Percentiles rank a stretch among this genome's conserved stretches.
phyloP scores from a whole-genome alignment of 2,888 invertebrate genomes.

The Cephus pygmeus region DNA sequence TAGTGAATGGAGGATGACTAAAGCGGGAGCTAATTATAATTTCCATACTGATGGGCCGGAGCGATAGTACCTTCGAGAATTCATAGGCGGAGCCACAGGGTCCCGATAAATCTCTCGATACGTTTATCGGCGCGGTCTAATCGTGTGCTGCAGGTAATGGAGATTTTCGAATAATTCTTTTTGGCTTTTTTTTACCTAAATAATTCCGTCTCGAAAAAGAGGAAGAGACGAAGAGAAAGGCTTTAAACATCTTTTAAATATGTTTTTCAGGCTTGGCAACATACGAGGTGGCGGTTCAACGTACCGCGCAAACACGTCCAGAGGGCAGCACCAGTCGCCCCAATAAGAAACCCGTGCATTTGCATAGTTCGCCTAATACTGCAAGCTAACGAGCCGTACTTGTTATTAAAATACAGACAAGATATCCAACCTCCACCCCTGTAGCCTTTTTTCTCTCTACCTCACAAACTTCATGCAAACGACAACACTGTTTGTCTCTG shows the following conservation, averaged over 20 bases:
- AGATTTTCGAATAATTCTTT: background rate
- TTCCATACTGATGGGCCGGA: constrained; percentile 35
- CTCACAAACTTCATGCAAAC: background rate
- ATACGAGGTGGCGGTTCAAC: background rate
- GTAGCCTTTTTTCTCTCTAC: background rate
- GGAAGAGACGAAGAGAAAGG: background rate
- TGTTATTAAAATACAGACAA: background rate
- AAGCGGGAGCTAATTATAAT: constrained; percentile 39
- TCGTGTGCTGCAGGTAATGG: background rate
- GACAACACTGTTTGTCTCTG: background rate
- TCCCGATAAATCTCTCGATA: background rate
- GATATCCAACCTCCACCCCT: background rate
- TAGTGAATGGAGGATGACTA: constrained; percentile 36
- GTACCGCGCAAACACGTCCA: background rate
- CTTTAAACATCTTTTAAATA: background rate
- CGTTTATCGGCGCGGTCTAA: background rate
- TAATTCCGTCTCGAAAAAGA: background rate
- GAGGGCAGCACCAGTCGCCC: background rate
- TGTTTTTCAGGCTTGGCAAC: background rate
- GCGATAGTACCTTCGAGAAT: constrained; percentile 23
- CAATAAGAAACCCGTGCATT: background rate
- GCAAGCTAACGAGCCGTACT: background rate
- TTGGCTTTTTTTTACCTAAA: background rate
- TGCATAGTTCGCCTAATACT: background rate
- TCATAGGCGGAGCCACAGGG: background rate